Percentiles rank a stretch among this genome's conserved stretches.
These are phyloP conservation scores for Pygoscelis antarcticus DNA, from an alignment of 2,113 vertebrate genomes.

Conservation along the genomic window DNA sequence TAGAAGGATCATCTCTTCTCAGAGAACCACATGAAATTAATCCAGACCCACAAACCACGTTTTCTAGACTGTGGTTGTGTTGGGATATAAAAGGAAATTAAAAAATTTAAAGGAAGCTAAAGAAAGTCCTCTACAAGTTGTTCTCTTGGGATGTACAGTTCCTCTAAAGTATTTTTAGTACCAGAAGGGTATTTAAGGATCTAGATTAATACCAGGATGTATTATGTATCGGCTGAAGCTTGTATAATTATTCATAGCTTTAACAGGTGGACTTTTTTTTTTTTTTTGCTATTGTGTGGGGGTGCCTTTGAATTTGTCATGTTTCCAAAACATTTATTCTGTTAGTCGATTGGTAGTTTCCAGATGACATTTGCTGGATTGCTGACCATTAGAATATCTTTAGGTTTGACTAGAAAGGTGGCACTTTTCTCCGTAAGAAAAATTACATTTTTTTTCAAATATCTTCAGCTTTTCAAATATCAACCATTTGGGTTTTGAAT, in stretches of 20 bases:
- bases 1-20: not conserved
- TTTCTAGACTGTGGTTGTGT: slow-evolving; percentile 29
- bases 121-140: slow-evolving; percentile 8
- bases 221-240: slow-evolving; percentile 10
- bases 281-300: not conserved
- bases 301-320: not conserved
- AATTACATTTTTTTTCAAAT: not conserved
- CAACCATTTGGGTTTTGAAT: not conserved
- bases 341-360: not conserved
- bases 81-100: slow-evolving; percentile 18
- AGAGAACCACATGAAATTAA: not conserved
- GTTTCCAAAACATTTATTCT: not conserved
- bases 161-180: slow-evolving; percentile 50
- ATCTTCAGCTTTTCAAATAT: not conserved
- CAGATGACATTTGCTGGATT: not conserved
- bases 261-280: not conserved
- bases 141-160: slow-evolving; percentile 33
- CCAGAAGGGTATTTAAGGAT: slow-evolving; percentile 38
- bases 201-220: slow-evolving; percentile 55
- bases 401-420: not conserved
- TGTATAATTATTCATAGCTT: slow-evolving; percentile 42
- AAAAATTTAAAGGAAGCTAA: slow-evolving; percentile 28
- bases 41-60: slow-evolving; percentile 6
- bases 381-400: not conserved
- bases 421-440: not conserved